phyloP scores from a whole-genome alignment of 2,113 vertebrate genomes.

The Grammomys dolichurus region DNA sequence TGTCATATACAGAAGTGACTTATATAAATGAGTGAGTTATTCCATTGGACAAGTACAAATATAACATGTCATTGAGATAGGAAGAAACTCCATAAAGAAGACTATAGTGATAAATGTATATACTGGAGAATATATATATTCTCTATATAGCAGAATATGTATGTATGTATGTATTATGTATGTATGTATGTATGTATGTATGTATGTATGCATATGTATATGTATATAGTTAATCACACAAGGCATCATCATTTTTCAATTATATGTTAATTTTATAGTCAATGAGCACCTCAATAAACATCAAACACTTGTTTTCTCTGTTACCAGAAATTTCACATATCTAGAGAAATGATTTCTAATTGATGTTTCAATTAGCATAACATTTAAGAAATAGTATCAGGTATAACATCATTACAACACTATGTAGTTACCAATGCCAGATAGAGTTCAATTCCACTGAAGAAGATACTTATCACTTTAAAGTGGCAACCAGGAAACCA shows the following conservation, averaged over 20 bases:
- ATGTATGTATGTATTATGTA: too few relatives aligned
- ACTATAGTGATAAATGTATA: not conserved
- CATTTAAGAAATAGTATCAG: not conserved
- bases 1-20: not conserved
- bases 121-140: too few relatives aligned
- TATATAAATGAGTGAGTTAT: not conserved
- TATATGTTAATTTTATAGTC: not conserved
- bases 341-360: not conserved
- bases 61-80: not conserved
- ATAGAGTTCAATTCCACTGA: not conserved
- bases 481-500: not conserved
- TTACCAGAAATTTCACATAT: constrained; percentile 1
- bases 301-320: not conserved
- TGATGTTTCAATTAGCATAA: not conserved
- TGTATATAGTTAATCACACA: not conserved
- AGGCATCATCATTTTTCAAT: not conserved
- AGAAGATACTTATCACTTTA: not conserved
- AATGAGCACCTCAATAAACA: not conserved
- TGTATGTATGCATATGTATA: not conserved
- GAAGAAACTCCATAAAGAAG: not conserved
- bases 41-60: not conserved
- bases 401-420: not conserved
- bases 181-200: not conserved
- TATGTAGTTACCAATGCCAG: not conserved
- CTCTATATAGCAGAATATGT: not conserved